Conservation (phyloP, 2,797 vertebrate genomes). For the Balearica regulorum region DNA sequence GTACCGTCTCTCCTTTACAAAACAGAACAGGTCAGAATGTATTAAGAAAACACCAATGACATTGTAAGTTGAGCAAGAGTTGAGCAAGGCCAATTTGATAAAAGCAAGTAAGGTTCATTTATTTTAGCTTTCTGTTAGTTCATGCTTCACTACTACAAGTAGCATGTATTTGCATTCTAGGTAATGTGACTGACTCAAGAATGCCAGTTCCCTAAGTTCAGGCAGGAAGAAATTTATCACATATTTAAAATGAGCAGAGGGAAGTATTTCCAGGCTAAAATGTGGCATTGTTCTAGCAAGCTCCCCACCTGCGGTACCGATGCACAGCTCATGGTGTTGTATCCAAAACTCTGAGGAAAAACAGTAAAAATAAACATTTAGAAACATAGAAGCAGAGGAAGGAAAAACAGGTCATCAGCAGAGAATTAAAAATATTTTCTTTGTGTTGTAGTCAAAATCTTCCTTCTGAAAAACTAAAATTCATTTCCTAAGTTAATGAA, state of each 20-base stretch:
- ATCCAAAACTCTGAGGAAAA: background rate
- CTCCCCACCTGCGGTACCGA: rapidly evolving
- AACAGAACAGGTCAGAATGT: conserved; percentile 21
- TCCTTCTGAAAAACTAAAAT: background rate
- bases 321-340: background rate
- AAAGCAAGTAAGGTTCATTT: conserved; percentile 44
- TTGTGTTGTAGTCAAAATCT: background rate
- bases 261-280: background rate
- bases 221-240: background rate
- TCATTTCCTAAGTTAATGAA: background rate
- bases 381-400: background rate
- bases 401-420: background rate
- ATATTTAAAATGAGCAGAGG: background rate
- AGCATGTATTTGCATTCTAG: background rate
- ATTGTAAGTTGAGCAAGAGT: conserved; percentile 21
- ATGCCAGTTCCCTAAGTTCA: background rate
- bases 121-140: conserved; percentile 45
- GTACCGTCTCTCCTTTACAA: background rate
- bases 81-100: conserved; percentile 39
- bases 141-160: background rate
- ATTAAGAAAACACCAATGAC: conserved; percentile 34
- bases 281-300: background rate
- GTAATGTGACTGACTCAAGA: background rate
- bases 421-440: background rate
- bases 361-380: background rate